Base-by-base conservation (phyloP, 1,140 invertebrate species). In the Dendroctonus ponderosae region DNA sequence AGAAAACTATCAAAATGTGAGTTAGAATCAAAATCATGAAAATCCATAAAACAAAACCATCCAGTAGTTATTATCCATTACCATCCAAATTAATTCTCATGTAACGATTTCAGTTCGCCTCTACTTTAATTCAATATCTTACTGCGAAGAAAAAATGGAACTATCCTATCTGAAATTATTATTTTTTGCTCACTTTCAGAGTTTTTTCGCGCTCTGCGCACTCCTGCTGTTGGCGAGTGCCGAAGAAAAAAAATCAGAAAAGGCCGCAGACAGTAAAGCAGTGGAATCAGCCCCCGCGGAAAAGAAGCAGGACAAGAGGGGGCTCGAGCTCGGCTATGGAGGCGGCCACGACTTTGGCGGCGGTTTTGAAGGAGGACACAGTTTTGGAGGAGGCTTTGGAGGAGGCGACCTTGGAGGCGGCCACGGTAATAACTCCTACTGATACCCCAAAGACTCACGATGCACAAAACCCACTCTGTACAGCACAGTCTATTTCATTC, bases 261-360 rank as follows among this genome's bases (percentile, higher is more conserved):
- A 82, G 77, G 74, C 79, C 39, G 80, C 76, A 42, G 77, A 76
- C n/a, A 67, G 62, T 14, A 75, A 75, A 63, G 26, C 75, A 14
- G 76, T 69, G 51, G 76, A 77, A 41, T 77, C 78, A 7, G 63
- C 15, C 66, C 75, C 76, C 5, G 76, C 58, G 61, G 76, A 68
- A 52, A 80, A 89, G 84, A 82, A 89, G 84, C 83, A 86, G 83
- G 81, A 89, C 80, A 81, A 86, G 76, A 80, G 88, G 72, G 79
- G 89, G 67, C 61, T 77, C 6, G 79, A 80, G 50, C 77, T 85
- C 65, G 83, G 86, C 56, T 85, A 84, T 68, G 84, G 84, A 9
- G 82, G 82, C 69, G 85, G 85, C 12, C 82, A 83, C 44, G 85
- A 85, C 26, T 81, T 82, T 51, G 79, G 79, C 70, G 77, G 82